These are phyloP conservation scores for Archegozetes longisetosus DNA, from an alignment of 1,140 invertebrate species.

Conservation along the genomic window DNA sequence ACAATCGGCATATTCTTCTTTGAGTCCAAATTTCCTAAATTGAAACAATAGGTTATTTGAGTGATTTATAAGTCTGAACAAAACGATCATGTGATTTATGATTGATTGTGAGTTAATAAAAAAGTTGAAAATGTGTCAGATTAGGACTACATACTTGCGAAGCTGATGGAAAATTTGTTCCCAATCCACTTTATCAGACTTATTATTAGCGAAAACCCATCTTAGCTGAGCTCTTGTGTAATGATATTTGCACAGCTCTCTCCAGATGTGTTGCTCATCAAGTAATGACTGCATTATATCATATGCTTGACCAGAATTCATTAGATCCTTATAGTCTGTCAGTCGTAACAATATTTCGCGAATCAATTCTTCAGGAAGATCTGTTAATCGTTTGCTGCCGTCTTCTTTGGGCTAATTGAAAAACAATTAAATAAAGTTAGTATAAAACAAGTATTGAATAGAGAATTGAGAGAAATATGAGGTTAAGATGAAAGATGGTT, in stretches of 20 bases:
- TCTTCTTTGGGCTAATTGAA: conserved; percentile 65
- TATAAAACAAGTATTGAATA: too few species aligned
- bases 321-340: conserved; percentile 76
- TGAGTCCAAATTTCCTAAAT: conserved; percentile 62
- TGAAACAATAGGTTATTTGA: conserved; percentile 15
- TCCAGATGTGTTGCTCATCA: conserved; percentile 78
- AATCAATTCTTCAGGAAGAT: conserved; percentile 83
- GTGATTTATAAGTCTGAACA: conserved; percentile 5
- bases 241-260: conserved; percentile 75
- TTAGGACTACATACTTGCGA: conserved; percentile 38
- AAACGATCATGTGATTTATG: conserved; percentile 10
- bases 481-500: too few species aligned
- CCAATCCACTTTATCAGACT: conserved; percentile 38
- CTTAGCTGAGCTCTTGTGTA: conserved; percentile 71
- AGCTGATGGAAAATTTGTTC: conserved; percentile 52
- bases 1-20: conserved; percentile 88
- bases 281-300: conserved; percentile 56
- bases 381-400: conserved; percentile 56
- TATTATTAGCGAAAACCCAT: conserved; percentile 28
- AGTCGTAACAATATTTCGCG: conserved; percentile 75
- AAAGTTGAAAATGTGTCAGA: background rate
- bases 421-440: background rate
- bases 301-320: conserved; percentile 51
- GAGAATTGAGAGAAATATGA: too few species aligned
- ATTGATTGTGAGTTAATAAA: conserved; percentile 9